Evolutionary conservation across 2,797 vertebrate species (phyloP), one percentile per base, ranked within the genome.

Genomic region (Melopsittacus undulatus): DNA sequence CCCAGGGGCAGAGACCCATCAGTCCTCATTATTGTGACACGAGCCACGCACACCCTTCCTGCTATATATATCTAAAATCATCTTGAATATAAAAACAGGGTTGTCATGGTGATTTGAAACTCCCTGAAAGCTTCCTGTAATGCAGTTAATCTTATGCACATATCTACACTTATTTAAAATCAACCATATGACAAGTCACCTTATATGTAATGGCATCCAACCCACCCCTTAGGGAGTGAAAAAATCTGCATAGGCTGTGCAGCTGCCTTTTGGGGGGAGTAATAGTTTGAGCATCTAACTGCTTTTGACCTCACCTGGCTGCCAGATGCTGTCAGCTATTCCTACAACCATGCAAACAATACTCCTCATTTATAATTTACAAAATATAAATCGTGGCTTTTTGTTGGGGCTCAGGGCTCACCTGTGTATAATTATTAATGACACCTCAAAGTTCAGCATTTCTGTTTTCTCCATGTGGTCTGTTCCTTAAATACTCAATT

Each of bases 91-190:
- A 93, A 87, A 69, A 19, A 6, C 75, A 16, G 17, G 21, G 89
- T 92, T 96, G 96, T 90, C 93, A 96, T 94, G 93, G 90, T 86
- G 95, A 94, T 82, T 69, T 90, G 56, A 91, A 96, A 69, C 90
- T 88, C 70, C 40, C 49, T 30, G 82, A 76, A 94, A 89, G 72
- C 86, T 67, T 43, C 77, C 91, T 82, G 43, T 85, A 93, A 92
- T 92, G 94, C 92, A 69, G 85, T 78, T 85, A 54, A 91, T 95
- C 89, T 88, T 45, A 75, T 56, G 59, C 83, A 92, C 76, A 91
- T 88, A 87, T 66, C 83, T 74, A 21, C 57, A 32, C 67, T 96
- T 90, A 66, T 36, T 95, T 94, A 72, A 83, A 91, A n/a, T 59
- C 79, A 92, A 21, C 86, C 80, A 11, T 68, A 56, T 48, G 63